Conservation (phyloP, 1,140 invertebrate species). For the Scylla paramamosain region DNA sequence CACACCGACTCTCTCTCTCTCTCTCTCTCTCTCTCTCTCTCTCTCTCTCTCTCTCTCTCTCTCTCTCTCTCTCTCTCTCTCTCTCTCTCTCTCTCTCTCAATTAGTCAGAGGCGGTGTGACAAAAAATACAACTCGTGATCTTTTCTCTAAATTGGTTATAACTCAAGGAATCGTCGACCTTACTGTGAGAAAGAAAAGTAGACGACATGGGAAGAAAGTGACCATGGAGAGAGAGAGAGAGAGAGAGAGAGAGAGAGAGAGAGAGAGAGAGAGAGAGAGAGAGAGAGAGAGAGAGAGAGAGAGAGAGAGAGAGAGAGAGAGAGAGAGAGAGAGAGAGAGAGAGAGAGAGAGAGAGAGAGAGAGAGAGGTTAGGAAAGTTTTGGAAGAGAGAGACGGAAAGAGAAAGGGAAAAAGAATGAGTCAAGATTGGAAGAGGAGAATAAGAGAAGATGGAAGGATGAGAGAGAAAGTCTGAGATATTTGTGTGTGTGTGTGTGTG, state of each 20-base stretch:
- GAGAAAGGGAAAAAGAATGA: background rate
- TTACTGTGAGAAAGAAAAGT: background rate
- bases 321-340: too few relatives aligned
- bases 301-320: background rate
- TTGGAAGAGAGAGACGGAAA: background rate
- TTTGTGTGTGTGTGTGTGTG: too few relatives aligned
- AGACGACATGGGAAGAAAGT: background rate
- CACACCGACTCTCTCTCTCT: background rate
- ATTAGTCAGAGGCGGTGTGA: too few relatives aligned
- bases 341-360: background rate
- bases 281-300: background rate
- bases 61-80: background rate
- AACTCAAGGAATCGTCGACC: background rate
- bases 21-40: background rate
- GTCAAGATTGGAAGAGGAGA: background rate
- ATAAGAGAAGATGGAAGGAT: too few relatives aligned
- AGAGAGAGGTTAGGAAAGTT: background rate
- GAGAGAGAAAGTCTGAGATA: too few relatives aligned
- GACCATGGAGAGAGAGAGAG: background rate
- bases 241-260: slow-evolving; percentile 29
- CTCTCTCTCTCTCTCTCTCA: background rate
- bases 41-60: background rate
- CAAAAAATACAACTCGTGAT: background rate
- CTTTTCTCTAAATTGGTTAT: background rate
- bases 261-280: background rate